Percentiles rank a stretch among this genome's conserved stretches.
Conservation (phyloP, 2,797 vertebrate genomes). For the Dermochelys coriacea region DNA sequence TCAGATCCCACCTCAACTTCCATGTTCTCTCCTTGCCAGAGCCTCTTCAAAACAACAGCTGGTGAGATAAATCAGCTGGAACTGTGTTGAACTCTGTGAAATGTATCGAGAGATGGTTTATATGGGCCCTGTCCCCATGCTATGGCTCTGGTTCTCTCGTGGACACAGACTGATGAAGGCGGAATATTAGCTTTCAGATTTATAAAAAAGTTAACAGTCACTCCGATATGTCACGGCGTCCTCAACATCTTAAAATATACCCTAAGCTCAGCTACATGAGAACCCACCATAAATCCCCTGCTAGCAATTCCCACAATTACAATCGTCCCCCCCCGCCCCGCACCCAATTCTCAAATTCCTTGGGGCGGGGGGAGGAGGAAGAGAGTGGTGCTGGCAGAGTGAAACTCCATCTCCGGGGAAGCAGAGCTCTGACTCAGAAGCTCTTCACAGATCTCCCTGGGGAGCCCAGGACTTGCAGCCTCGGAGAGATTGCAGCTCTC, state of each 20-base stretch:
- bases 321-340: not conserved
- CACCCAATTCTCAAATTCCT: constrained; percentile 28
- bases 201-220: not conserved
- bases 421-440: not conserved
- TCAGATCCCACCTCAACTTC: not conserved
- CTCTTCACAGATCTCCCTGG: not conserved
- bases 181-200: not conserved
- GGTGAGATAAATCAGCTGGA: not conserved
- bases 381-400: not conserved
- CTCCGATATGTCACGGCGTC: too few relatives aligned
- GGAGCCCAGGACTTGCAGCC: not conserved
- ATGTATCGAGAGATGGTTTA: not conserved
- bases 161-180: not conserved
- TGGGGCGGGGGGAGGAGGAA: not conserved
- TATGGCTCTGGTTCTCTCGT: not conserved
- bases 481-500: not conserved
- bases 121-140: not conserved
- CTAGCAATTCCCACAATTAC: not conserved
- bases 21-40: not conserved
- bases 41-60: not conserved
- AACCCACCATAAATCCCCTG: not conserved
- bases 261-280: not conserved
- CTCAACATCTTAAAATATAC: not conserved
- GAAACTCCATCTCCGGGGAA: not conserved
- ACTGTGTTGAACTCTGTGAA: not conserved